Conservation (phyloP, 2,113 vertebrate species). For the Sylvietta virens region DNA sequence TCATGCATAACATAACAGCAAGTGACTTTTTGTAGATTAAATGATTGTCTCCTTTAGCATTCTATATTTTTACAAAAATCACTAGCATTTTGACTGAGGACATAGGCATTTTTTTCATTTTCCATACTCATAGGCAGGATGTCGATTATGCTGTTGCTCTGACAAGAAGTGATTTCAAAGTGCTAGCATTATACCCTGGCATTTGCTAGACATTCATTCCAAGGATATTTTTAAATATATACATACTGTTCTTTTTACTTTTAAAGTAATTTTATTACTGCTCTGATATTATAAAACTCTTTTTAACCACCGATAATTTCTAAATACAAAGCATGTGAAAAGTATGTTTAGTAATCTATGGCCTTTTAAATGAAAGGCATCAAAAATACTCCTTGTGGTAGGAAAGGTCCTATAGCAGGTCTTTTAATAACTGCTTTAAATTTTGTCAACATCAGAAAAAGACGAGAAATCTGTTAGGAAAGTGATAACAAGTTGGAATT, state of each 20-base stretch:
- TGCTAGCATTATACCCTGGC: conserved; percentile 70
- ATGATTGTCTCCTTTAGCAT: conserved; percentile 74
- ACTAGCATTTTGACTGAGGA: conserved; percentile 44
- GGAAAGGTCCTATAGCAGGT: conserved; percentile 53
- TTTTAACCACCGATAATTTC: conserved; percentile 67
- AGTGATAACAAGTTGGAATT: conserved; percentile 8
- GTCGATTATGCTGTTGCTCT: conserved; percentile 7
- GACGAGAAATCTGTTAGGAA: conserved; percentile 32
- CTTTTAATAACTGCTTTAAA: conserved; percentile 35
- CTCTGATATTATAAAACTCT: conserved; percentile 70
- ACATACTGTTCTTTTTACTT: conserved; percentile 61
- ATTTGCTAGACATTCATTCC: conserved; percentile 68
- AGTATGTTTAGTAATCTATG: conserved; percentile 62
- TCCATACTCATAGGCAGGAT: conserved; percentile 41
- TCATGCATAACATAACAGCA: background rate
- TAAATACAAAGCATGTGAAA: conserved; percentile 73
- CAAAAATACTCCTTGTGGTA: conserved; percentile 61
- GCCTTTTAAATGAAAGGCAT: conserved; percentile 73
- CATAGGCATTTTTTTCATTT: background rate
- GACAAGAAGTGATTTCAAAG: conserved; percentile 71
- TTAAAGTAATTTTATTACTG: conserved; percentile 70
- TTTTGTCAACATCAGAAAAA: conserved; percentile 24
- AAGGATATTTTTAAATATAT: conserved; percentile 68
- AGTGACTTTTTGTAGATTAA: conserved; percentile 23
- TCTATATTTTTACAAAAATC: conserved; percentile 56